These are phyloP conservation scores for Oligia fasciuncula DNA, from an alignment of 2,888 invertebrate species.

Conservation along the genomic window DNA sequence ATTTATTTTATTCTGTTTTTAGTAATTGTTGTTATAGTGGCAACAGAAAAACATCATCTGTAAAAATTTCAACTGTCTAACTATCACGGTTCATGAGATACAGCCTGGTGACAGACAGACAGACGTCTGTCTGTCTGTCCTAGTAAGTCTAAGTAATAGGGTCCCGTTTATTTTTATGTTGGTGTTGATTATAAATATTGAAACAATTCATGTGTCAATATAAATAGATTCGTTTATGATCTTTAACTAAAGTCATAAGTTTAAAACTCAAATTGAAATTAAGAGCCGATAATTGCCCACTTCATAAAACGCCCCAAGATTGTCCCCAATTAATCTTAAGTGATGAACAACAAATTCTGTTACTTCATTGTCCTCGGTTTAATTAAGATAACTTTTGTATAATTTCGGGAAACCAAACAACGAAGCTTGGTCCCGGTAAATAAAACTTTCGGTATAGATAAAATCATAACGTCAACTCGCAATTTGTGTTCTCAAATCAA, in stretches of 20 bases:
- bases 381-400: constrained; percentile 32
- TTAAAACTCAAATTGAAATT: neutral
- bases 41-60: too few relatives aligned
- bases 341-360: constrained; percentile 25
- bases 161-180: neutral
- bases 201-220: neutral
- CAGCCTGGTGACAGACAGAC: too few relatives aligned
- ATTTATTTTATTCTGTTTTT: too few relatives aligned
- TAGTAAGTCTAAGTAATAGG: too few relatives aligned
- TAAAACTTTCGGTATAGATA: neutral
- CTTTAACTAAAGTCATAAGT: neutral
- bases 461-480: constrained; percentile 3
- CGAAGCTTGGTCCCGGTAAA: neutral
- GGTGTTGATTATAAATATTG: neutral
- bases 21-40: too few relatives aligned
- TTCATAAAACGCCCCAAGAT: constrained; percentile 9
- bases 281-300: constrained; percentile 1
- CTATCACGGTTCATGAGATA: too few relatives aligned
- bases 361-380: neutral
- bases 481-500: constrained; percentile 18
- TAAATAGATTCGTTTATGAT: neutral
- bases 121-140: too few relatives aligned
- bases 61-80: too few relatives aligned
- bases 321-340: constrained; percentile 5
- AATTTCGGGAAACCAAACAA: constrained; percentile 14